A percentile compares a stretch with the other conserved stretches of the same genome.
Conservation (phyloP, 1,140 invertebrate species). For the Drosophila athabasca region DNA sequence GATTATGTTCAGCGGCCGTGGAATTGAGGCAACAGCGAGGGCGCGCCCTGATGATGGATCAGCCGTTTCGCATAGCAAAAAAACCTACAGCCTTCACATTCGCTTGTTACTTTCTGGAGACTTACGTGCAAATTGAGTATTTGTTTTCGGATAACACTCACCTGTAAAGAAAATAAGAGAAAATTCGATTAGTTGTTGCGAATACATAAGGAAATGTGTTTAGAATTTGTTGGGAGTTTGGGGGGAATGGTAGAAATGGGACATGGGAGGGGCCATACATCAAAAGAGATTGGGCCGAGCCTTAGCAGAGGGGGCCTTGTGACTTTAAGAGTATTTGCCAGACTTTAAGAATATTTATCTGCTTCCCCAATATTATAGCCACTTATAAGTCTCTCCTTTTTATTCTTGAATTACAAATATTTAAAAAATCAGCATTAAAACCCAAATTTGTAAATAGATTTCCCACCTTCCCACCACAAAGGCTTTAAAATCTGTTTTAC, state of each 20-base stretch:
- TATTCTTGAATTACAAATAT: no score
- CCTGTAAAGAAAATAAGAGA: conserved; percentile 51
- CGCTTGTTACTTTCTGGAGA: not conserved
- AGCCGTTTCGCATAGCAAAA: conserved; percentile 6
- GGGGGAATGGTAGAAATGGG: no score
- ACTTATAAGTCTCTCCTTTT: not conserved
- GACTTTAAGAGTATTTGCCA: no score
- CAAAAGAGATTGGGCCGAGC: no score
- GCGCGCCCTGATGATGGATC: conserved; percentile 27
- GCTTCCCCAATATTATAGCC: no score
- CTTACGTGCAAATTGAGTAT: conserved; percentile 59
- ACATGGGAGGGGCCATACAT: no score
- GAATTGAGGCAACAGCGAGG: conserved; percentile 15
- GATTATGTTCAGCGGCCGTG: conserved; percentile 7
- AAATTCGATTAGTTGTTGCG: conserved; percentile 33
- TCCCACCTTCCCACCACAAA: no score
- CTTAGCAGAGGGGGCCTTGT: no score
- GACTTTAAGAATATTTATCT: no score
- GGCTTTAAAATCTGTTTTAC: no score
- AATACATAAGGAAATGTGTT: not conserved
- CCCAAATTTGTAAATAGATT: no score
- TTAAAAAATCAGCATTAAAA: no score
- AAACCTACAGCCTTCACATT: not conserved
- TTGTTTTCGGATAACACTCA: conserved; percentile 46
- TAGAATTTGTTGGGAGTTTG: conserved; percentile 3